A percentile compares a stretch with the other conserved stretches of the same genome.
Evolutionary conservation across 1,140 invertebrate genomes (phyloP).

Genomic region (Drosophila arawakana): DNA sequence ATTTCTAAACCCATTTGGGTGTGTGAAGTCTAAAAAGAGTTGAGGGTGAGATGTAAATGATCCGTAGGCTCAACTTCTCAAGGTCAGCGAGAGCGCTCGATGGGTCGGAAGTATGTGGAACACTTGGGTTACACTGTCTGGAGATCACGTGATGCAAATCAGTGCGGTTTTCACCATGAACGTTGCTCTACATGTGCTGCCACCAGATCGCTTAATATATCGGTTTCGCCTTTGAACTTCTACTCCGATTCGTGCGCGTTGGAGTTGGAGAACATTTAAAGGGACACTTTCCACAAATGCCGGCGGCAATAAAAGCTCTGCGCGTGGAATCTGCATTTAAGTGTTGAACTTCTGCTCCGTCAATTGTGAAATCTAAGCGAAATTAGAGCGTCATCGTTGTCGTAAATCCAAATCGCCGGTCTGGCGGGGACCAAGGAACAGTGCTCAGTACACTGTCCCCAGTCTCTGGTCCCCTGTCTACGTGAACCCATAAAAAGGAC

Average conservation of each 20-base stretch:
- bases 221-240: conserved; percentile 1
- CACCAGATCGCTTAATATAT: conserved; percentile 22
- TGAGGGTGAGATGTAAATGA: conserved; percentile 33
- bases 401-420: conserved; percentile 70
- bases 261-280: neutral
- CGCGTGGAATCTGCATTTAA: conserved; percentile 42
- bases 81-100: conserved; percentile 45
- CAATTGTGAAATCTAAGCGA: conserved; percentile 71
- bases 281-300: conserved; percentile 42
- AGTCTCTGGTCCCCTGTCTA: conserved; percentile 30
- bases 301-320: conserved; percentile 43
- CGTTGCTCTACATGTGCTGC: conserved; percentile 57
- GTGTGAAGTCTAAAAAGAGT: conserved; percentile 56
- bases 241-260: neutral
- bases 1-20: conserved; percentile 66
- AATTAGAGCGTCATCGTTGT: conserved; percentile 60
- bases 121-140: conserved; percentile 3
- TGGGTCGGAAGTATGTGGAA: neutral
- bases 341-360: conserved; percentile 55
- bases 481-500: conserved; percentile 73
- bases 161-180: conserved; percentile 54
- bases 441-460: conserved; percentile 38
- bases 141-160: conserved; percentile 57
- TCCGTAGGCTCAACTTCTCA: conserved; percentile 36
- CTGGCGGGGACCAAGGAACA: conserved; percentile 19